phyloP scores from a whole-genome alignment of 2,797 vertebrate genomes.

The Setipinna tenuifilis region DNA sequence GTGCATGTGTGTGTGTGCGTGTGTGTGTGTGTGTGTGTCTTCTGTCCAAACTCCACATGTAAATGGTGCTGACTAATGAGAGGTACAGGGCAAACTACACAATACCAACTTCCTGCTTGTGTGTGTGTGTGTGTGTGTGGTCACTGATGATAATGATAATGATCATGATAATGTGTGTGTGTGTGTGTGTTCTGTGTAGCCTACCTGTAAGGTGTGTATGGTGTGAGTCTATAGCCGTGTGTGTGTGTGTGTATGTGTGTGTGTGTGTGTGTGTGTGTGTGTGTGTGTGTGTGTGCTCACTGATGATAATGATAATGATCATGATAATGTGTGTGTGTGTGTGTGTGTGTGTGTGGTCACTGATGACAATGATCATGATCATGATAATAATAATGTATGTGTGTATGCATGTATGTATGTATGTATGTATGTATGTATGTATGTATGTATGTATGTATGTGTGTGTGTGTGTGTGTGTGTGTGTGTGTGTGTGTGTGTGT shows the following conservation, averaged over 20 bases:
- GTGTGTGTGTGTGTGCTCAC: slow-evolving; percentile 23
- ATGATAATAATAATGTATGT: too few species aligned
- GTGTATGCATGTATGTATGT: background rate
- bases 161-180: background rate
- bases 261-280: background rate
- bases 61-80: background rate
- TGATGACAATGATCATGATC: too few species aligned
- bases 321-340: too few species aligned
- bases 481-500: slow-evolving; percentile 18
- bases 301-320: too few species aligned
- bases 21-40: background rate
- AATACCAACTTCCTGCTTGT: background rate
- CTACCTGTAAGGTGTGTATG: too few species aligned
- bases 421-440: background rate
- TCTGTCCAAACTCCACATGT: slow-evolving; percentile 4
- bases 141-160: too few species aligned
- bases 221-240: slow-evolving; percentile 24
- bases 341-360: background rate
- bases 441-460: background rate
- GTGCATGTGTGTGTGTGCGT: background rate
- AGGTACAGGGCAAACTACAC: background rate
- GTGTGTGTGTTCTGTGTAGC: too few species aligned
- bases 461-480: too few species aligned
- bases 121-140: background rate
- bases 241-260: slow-evolving; percentile 11